Evolutionary conservation across 2,797 vertebrate species (phyloP).

Genomic region (Numenius phaeopus): DNA sequence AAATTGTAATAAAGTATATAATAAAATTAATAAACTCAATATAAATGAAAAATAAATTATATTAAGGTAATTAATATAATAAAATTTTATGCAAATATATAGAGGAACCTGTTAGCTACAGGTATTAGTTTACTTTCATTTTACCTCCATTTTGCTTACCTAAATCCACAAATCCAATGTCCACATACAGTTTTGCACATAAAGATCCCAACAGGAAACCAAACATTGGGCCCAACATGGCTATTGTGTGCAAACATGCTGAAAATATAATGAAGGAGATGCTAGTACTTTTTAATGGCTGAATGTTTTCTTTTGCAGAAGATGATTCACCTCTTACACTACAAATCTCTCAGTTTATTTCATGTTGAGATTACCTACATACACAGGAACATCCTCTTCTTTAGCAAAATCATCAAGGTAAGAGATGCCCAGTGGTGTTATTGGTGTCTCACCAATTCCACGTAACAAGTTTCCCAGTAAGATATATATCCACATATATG

Average conservation of each 20-base stretch:
- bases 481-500: constrained; percentile 92
- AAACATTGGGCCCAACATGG: constrained; percentile 87
- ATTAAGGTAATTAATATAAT: neutral
- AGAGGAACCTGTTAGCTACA: neutral
- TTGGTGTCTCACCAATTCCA: constrained; percentile 94
- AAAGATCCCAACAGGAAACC: constrained; percentile 87
- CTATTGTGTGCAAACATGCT: constrained; percentile 88
- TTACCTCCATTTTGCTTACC: constrained; percentile 78
- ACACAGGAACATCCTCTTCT: constrained; percentile 91
- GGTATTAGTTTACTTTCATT: neutral
- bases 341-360: neutral
- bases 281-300: neutral
- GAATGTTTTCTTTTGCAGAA: neutral
- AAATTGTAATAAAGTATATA: neutral
- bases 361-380: constrained; percentile 86
- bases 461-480: constrained; percentile 91
- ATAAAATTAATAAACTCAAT: neutral
- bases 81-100: rapidly evolving
- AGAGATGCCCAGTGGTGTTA: constrained; percentile 92
- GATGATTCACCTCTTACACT: rapidly evolving
- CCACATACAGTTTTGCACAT: constrained; percentile 89
- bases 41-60: neutral
- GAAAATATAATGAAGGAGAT: constrained; percentile 41
- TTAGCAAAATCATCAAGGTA: constrained; percentile 94
- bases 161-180: constrained; percentile 90